These are phyloP conservation scores for Echinarachnius parma DNA, from an alignment of 53 echinoderm and acorn worm genomes.

Conservation along the genomic window DNA sequence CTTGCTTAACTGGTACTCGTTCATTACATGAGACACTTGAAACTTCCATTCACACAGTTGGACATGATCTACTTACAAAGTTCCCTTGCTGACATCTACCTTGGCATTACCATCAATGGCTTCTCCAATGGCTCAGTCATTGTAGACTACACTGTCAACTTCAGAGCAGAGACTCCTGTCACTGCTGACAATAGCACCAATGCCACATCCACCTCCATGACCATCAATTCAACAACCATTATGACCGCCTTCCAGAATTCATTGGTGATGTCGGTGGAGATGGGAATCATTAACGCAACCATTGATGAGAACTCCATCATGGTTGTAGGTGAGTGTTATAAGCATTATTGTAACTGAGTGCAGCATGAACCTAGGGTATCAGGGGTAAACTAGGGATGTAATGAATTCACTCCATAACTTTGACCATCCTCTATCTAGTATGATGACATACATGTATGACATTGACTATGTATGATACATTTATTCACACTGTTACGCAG, in stretches of 20 bases:
- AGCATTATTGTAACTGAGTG: too few species aligned
- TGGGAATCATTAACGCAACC: constrained; percentile 36
- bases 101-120: constrained; percentile 36
- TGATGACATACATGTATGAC: too few species aligned
- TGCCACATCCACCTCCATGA: not conserved
- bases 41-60: constrained; percentile 18
- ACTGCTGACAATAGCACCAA: not conserved
- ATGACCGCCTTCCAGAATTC: constrained; percentile 42
- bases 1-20: not conserved
- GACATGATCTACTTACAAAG: constrained; percentile 52
- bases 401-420: too few species aligned
- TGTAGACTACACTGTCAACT: constrained; percentile 38
- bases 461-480: too few species aligned
- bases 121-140: constrained; percentile 59
- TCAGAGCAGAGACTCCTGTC: constrained; percentile 5
- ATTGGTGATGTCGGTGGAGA: constrained; percentile 12
- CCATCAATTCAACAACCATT: constrained; percentile 26
- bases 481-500: too few species aligned
- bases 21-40: not conserved
- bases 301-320: constrained; percentile 48
- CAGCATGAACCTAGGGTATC: too few species aligned
- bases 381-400: too few species aligned
- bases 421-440: too few species aligned
- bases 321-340: constrained; percentile 27
- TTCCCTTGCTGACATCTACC: constrained; percentile 25